Conservation (phyloP, 2,113 vertebrate genomes). For the Carettochelys insculpta region DNA sequence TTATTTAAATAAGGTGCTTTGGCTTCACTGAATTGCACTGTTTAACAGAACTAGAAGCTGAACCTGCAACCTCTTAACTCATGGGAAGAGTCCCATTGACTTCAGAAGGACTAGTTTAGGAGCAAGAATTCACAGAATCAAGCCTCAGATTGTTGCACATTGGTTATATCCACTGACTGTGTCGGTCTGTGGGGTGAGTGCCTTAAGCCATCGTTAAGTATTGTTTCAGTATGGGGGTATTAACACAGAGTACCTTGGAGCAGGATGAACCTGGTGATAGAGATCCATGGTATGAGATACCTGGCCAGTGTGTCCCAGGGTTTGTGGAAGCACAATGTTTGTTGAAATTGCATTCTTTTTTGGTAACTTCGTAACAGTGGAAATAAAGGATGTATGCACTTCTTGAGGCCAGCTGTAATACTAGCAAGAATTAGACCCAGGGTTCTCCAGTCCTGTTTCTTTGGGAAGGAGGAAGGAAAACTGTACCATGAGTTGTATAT, state of each 20-base stretch:
- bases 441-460: neutral
- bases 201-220: neutral
- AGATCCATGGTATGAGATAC: accelerated
- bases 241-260: neutral
- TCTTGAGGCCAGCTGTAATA: accelerated
- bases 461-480: neutral
- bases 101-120: neutral
- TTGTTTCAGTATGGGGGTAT: neutral
- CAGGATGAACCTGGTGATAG: neutral
- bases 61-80: neutral
- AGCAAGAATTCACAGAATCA: neutral
- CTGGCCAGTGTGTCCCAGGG: neutral
- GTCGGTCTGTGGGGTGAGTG: neutral
- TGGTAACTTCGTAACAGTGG: neutral
- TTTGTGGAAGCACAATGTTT: neutral
- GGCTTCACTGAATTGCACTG: neutral
- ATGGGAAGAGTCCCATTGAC: neutral
- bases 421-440: neutral
- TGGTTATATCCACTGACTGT: neutral
- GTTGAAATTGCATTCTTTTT: neutral
- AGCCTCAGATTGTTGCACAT: neutral
- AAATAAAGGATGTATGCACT: neutral
- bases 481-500: neutral
- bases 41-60: neutral
- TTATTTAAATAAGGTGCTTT: neutral